A percentile compares a stretch with the other conserved stretches of the same genome.
Conservation (phyloP, 2,888 invertebrate species). For the Drosophila hamatofila region DNA sequence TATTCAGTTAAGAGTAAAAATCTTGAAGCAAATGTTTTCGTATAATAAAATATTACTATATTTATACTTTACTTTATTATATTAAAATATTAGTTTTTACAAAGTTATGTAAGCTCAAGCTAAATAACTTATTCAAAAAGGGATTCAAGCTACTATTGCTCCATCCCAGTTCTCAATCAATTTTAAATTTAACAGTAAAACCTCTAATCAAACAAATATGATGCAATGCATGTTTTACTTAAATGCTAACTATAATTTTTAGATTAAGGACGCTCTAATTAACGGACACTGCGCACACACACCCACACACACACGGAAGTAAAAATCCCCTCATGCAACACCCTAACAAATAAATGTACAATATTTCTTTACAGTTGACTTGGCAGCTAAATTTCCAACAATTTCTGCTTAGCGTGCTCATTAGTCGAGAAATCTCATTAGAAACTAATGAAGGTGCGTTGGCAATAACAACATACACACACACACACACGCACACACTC, state of each 20-base stretch:
- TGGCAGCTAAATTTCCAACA: conserved; percentile 39
- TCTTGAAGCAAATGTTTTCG: no score
- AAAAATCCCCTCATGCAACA: conserved; percentile 12
- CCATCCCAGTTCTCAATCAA: no score
- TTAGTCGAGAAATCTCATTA: conserved; percentile 76
- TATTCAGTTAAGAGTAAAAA: no score
- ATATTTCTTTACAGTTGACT: conserved; percentile 59
- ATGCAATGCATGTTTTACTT: not conserved
- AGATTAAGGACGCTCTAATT: conserved; percentile 1
- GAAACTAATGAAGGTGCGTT: conserved; percentile 73
- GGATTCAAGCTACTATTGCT: no score
- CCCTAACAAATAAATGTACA: conserved; percentile 36
- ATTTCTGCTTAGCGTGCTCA: conserved; percentile 63
- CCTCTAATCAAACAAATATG: not conserved
- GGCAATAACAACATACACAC: conserved; percentile 51
- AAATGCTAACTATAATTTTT: conserved; percentile 15
- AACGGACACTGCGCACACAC: not conserved
- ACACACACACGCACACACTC: conserved; percentile 4
- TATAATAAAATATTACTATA: no score
- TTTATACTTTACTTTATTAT: no score
- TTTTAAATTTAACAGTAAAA: not conserved
- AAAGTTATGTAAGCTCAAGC: not conserved
- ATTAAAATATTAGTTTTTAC: no score
- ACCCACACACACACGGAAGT: not conserved
- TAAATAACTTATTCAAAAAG: no score